Percentiles rank a stretch among this genome's conserved stretches.
These are phyloP conservation scores for Drosophila rhopaloa DNA, from an alignment of 1,140 invertebrate species.

Conservation along the genomic window DNA sequence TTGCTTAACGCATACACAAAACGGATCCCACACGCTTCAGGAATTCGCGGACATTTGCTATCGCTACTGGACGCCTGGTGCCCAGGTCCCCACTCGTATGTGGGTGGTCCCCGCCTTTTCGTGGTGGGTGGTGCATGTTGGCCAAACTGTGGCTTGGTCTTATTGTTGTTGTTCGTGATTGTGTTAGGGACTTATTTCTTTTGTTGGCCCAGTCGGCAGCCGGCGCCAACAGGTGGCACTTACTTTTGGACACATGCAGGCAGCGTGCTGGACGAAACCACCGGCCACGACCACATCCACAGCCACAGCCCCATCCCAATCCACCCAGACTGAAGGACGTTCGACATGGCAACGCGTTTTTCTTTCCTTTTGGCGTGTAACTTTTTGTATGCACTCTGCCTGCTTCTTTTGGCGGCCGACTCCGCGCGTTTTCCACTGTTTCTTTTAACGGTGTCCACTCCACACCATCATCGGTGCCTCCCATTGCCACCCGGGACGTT, in stretches of 20 bases:
- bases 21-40: background rate
- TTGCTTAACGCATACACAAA: slow-evolving; percentile 5
- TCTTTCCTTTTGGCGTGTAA: slow-evolving; percentile 62
- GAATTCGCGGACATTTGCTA: slow-evolving; percentile 25
- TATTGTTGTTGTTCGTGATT: slow-evolving; percentile 44
- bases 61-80: slow-evolving; percentile 49
- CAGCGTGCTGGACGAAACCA: slow-evolving; percentile 6
- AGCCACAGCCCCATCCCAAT: slow-evolving; percentile 14
- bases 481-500: background rate
- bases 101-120: slow-evolving; percentile 2
- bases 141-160: slow-evolving; percentile 48
- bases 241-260: slow-evolving; percentile 55
- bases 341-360: slow-evolving; percentile 29
- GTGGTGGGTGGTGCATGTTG: background rate
- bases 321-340: slow-evolving; percentile 66
- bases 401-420: slow-evolving; percentile 53
- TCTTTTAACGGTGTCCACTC: background rate
- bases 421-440: slow-evolving; percentile 5
- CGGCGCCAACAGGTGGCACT: slow-evolving; percentile 64
- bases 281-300: slow-evolving; percentile 17
- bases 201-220: slow-evolving; percentile 39
- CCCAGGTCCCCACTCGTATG: slow-evolving; percentile 12
- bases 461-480: background rate
- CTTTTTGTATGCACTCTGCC: slow-evolving; percentile 15
- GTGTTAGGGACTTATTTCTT: slow-evolving; percentile 61